These are phyloP conservation scores for Pygoscelis antarcticus DNA, from an alignment of 2,113 vertebrate genomes.

Conservation along the genomic window DNA sequence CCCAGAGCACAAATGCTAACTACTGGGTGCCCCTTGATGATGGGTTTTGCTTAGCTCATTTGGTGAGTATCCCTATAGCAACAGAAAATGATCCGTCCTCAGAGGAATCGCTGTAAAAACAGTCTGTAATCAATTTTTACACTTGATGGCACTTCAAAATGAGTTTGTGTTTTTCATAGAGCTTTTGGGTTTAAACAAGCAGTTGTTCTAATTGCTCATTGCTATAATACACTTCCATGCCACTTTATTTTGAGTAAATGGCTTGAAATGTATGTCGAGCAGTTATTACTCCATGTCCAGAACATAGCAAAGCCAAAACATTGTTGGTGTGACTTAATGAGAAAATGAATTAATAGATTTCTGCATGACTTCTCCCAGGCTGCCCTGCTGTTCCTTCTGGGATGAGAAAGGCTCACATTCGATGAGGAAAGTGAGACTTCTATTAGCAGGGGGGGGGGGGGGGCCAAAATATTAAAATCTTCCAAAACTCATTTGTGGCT, in stretches of 20 bases:
- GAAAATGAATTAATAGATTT: neutral
- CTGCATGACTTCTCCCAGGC: neutral
- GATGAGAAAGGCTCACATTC: neutral
- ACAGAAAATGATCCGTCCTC: neutral
- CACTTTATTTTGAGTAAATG: neutral
- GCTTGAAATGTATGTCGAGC: neutral
- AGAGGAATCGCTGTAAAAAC: neutral
- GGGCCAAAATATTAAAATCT: neutral
- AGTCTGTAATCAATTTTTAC: neutral
- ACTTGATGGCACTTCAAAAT: neutral
- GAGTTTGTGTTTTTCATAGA: neutral
- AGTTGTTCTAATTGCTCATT: neutral
- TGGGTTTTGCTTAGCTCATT: neutral
- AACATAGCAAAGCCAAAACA: neutral
- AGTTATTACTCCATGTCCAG: neutral
- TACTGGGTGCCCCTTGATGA: neutral
- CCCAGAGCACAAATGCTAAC: neutral
- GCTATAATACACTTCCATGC: neutral
- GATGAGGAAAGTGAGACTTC: neutral
- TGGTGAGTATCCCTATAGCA: neutral
- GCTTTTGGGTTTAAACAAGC: neutral
- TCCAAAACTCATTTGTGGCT: neutral
- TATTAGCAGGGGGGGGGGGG: fast-evolving
- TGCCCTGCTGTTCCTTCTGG: neutral
- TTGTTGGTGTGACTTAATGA: neutral